Evolutionary conservation across 2,888 invertebrate species (phyloP), one percentile per base, ranked within the genome.

Genomic region (Branchinecta sandiegonensis): DNA sequence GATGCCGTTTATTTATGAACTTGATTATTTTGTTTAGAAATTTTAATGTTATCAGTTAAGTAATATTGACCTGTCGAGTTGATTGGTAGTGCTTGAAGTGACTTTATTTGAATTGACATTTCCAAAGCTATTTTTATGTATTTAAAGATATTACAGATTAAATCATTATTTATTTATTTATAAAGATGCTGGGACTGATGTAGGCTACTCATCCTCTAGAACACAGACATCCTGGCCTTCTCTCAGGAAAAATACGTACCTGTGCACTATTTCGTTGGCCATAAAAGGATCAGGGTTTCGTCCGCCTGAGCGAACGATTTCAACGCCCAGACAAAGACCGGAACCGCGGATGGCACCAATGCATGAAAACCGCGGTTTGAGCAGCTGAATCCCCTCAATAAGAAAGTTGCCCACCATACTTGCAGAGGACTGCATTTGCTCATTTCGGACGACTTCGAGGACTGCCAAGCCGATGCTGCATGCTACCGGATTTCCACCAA

Each of bases 281-380:
- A 23, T 56, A 23, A 56, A 56, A 56, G 63, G 63, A 23, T 56
- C 63, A 10, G 63, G 63, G 23, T 56, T 56, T 23, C 63, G 70
- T 17, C 63, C 23, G 67, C 72, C 70, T 68, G 76, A 77, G 65
- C 76, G 76, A n/a, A 83, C 81, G 73, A 84, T 75, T 74, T 84
- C 84, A 11, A 84, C 75, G 4, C 83, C 84, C 72, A 83, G 78
- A 79, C 84, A 82, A 9, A 84, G 76, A 1, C 84, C 84, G 71
- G 81, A 79, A n/a, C 83, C 83, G 66, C 84, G 75, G 4, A 84
- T 82, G 75, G 83, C 83, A 14, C 83, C 78, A 68, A 81, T 76
- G 65, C 77, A 76, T 23, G 71, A 70, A 66, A 74, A 74, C 65
- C 70, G 72, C 46, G 68, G 69, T 74, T 72, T 77, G 72, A 72